Percentiles rank a stretch among this genome's conserved stretches.
These are phyloP conservation scores for Eretmochelys imbricata DNA, from an alignment of 2,113 vertebrate species.

Conservation along the genomic window DNA sequence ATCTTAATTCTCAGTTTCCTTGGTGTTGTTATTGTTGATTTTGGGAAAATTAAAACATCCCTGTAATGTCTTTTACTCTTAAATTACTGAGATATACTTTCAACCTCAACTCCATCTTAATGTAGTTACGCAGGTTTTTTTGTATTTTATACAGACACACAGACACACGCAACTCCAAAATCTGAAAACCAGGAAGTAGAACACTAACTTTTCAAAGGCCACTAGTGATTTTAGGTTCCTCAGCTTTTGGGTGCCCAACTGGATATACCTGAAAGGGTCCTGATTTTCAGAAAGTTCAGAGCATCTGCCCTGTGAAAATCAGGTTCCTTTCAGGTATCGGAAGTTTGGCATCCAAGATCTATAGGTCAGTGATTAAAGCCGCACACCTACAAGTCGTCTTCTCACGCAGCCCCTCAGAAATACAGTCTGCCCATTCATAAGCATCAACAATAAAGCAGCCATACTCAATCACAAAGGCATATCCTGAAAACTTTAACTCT, in stretches of 20 bases:
- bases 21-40: rapidly evolving
- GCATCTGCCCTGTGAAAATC: not conserved
- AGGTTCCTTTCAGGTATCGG: not conserved
- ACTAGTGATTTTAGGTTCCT: not conserved
- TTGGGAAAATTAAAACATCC: not conserved
- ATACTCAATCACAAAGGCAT: not conserved
- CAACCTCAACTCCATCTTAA: not conserved
- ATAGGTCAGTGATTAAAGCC: not conserved
- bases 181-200: rapidly evolving
- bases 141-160: not conserved
- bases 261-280: not conserved
- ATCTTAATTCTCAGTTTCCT: not conserved
- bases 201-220: not conserved
- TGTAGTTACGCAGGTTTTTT: rapidly evolving
- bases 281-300: not conserved
- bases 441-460: not conserved
- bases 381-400: rapidly evolving
- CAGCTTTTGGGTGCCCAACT: not conserved
- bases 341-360: not conserved
- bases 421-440: not conserved
- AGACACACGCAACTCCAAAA: rapidly evolving
- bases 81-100: not conserved
- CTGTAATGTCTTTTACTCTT: not conserved
- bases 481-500: not conserved
- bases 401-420: not conserved